phyloP scores from a whole-genome alignment of 2,797 vertebrate species.

The Dendrocincla fuliginosa region DNA sequence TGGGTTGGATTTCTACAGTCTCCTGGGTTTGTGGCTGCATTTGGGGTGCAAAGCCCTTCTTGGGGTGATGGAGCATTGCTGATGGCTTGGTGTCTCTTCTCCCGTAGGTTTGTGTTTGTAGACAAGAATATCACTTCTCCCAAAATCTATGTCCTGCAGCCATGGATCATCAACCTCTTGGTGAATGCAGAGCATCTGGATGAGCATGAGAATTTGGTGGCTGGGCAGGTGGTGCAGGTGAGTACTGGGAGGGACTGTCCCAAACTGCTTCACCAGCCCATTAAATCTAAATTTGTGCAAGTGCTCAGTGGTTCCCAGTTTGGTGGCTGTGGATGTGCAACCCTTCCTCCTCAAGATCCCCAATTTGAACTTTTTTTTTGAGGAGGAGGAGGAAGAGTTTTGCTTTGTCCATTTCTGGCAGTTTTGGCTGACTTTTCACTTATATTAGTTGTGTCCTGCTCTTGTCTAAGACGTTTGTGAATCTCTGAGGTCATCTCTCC shows the following conservation, averaged over 20 bases:
- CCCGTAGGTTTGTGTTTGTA: background rate
- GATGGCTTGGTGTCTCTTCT: background rate
- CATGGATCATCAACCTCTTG: slow-evolving; percentile 40
- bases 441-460: background rate
- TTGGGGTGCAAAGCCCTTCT: background rate
- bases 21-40: background rate
- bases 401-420: background rate
- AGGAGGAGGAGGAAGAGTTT: background rate
- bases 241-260: background rate
- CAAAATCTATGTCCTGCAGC: background rate
- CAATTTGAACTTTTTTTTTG: background rate
- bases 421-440: background rate
- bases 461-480: background rate
- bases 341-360: background rate
- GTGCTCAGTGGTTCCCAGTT: accelerated
- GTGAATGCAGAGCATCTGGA: background rate
- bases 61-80: background rate
- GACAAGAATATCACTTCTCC: background rate
- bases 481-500: background rate
- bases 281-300: background rate
- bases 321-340: background rate
- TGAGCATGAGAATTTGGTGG: background rate
- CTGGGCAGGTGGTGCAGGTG: slow-evolving; percentile 49
- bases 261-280: background rate
- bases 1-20: background rate